These are phyloP conservation scores for Trichosurus vulpecula DNA, from an alignment of 2,797 vertebrate species.

Conservation along the genomic window DNA sequence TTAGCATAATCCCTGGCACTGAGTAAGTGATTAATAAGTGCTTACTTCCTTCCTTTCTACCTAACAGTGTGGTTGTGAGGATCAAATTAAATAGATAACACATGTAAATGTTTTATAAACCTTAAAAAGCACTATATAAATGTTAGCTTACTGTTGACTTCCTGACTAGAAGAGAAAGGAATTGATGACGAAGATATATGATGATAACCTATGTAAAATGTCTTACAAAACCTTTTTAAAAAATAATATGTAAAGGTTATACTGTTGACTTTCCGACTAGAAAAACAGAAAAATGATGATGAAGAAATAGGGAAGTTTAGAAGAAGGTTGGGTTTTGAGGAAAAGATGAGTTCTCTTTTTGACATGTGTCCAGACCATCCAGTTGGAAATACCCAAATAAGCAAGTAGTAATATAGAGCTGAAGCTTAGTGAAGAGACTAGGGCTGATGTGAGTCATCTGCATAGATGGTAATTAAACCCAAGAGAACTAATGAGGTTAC, in stretches of 20 bases:
- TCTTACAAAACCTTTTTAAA: background rate
- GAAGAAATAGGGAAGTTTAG: background rate
- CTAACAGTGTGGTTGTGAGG: background rate
- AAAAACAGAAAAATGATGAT: background rate
- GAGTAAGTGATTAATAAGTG: background rate
- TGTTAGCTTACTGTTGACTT: background rate
- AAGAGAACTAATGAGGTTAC: background rate
- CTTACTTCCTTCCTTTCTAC: background rate
- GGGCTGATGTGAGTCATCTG: background rate
- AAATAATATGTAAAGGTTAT: background rate
- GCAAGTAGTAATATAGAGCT: background rate
- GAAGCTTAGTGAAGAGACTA: background rate
- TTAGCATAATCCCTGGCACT: background rate
- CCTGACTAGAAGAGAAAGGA: background rate
- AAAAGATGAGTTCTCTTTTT: background rate
- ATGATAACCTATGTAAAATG: background rate
- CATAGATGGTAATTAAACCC: background rate
- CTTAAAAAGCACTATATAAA: background rate
- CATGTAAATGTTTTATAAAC: background rate
- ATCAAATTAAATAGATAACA: background rate
- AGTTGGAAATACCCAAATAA: background rate
- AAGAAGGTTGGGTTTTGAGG: background rate
- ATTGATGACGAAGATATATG: background rate
- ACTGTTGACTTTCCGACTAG: background rate
- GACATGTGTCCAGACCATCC: background rate